Evolutionary conservation across 2,113 vertebrate species (phyloP).

Genomic region (Scopus umbretta): DNA sequence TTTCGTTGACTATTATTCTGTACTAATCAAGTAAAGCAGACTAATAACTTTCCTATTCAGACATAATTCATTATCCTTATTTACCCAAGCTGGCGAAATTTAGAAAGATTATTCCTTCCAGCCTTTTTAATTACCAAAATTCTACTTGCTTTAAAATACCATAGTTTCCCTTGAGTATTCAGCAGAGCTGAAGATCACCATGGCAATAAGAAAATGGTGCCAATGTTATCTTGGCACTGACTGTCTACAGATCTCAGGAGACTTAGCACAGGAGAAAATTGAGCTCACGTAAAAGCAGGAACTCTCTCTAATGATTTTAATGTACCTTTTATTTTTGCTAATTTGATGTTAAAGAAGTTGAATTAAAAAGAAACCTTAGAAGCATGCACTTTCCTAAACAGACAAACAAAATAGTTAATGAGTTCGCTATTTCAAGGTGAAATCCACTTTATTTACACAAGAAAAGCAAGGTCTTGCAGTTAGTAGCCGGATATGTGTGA

Average conservation of each 20-base stretch:
- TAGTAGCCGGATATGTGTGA: not conserved
- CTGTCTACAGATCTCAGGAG: constrained; percentile 65
- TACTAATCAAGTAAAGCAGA: constrained; percentile 27
- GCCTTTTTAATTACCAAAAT: constrained; percentile 78
- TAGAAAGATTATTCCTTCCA: constrained; percentile 67
- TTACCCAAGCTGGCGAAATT: constrained; percentile 63
- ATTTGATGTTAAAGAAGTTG: constrained; percentile 54
- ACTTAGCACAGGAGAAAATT: constrained; percentile 62
- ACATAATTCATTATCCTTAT: constrained; percentile 58
- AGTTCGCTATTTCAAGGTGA: not conserved
- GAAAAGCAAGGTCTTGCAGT: not conserved
- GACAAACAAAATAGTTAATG: constrained; percentile 22
- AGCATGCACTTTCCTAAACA: constrained; percentile 38
- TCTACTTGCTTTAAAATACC: constrained; percentile 75
- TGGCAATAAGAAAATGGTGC: constrained; percentile 77
- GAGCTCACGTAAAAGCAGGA: constrained; percentile 58
- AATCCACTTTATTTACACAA: not conserved
- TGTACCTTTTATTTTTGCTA: constrained; percentile 62
- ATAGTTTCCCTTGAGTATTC: constrained; percentile 67
- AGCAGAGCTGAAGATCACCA: constrained; percentile 75
- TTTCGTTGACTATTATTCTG: not conserved
- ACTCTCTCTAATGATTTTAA: constrained; percentile 9
- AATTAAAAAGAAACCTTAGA: not conserved
- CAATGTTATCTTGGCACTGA: constrained; percentile 69
- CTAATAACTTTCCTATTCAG: constrained; percentile 32